These are phyloP conservation scores for Calosoma granatense DNA, from an alignment of 1,140 invertebrate genomes.

Conservation along the genomic window DNA sequence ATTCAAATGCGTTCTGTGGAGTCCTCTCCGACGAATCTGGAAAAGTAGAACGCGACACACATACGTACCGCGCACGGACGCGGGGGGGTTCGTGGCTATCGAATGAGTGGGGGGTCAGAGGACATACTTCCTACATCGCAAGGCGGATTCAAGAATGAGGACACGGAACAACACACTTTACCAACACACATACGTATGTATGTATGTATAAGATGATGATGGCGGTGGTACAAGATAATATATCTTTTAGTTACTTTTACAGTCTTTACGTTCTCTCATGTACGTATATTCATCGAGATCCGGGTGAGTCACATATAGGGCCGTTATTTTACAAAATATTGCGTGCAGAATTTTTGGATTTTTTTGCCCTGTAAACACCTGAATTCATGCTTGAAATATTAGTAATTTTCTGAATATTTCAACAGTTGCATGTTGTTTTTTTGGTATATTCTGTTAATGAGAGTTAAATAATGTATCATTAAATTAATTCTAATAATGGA, in stretches of 20 bases:
- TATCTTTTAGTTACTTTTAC: no score
- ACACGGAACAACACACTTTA: constrained; percentile 16
- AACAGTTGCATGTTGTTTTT: no score
- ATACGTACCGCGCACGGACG: neutral
- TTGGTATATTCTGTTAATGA: no score
- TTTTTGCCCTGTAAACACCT: no score
- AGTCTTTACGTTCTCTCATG: neutral
- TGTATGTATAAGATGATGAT: neutral
- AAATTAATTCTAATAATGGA: no score
- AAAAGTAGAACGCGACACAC: neutral
- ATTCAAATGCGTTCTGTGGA: neutral
- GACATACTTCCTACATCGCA: constrained; percentile 29
- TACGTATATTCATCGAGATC: neutral
- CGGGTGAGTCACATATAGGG: no score
- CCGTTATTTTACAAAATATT: neutral
- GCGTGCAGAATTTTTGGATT: no score
- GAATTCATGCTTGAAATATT: no score
- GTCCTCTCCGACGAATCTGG: neutral
- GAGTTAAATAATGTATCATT: no score
- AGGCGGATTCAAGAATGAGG: constrained; percentile 25
- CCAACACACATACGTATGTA: neutral
- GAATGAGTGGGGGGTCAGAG: constrained; percentile 19
- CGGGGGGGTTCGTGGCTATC: neutral
- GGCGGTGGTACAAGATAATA: neutral
- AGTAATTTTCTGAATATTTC: no score